These are phyloP conservation scores for Tachyglossus aculeatus DNA, from an alignment of 2,797 vertebrate genomes.

Conservation along the genomic window DNA sequence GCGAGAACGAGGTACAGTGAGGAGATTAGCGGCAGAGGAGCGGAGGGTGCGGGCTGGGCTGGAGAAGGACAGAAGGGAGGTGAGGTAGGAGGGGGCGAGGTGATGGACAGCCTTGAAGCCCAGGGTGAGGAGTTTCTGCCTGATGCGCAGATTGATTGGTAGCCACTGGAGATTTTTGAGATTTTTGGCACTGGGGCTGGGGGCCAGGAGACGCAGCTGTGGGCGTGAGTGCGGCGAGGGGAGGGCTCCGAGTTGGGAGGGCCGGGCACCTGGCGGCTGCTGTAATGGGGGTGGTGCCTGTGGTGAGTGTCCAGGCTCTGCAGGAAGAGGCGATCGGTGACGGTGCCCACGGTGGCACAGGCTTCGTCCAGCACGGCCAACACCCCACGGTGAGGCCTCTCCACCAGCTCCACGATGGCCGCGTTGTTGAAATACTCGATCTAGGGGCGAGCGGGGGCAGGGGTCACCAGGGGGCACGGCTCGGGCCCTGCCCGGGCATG, in stretches of 20 bases:
- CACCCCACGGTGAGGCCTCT: slow-evolving; percentile 86
- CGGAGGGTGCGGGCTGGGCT: too few species aligned
- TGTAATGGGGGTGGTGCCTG: slow-evolving; percentile 88
- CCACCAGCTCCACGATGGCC: slow-evolving; percentile 92
- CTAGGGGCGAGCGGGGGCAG: slow-evolving; percentile 55
- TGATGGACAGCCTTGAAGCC: too few species aligned
- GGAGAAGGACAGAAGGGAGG: too few species aligned
- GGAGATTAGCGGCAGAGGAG: too few species aligned
- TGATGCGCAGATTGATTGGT: too few species aligned
- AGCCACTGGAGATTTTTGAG: too few species aligned
- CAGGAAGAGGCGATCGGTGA: slow-evolving; percentile 87
- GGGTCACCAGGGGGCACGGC: not conserved
- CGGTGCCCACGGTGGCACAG: slow-evolving; percentile 82
- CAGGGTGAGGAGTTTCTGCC: too few species aligned
- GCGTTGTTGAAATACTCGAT: slow-evolving; percentile 93
- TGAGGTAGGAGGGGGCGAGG: too few species aligned
- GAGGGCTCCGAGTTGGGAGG: not conserved
- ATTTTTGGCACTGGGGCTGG: not conserved
- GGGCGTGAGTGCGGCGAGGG: not conserved
- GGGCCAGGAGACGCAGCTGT: not conserved
- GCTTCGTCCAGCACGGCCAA: slow-evolving; percentile 91
- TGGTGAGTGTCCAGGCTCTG: slow-evolving; percentile 87
- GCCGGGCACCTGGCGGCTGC: slow-evolving; percentile 88
- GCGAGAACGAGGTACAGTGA: too few species aligned
- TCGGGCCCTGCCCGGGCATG: too few species aligned